A percentile compares a stretch with the other conserved stretches of the same genome.
These are phyloP conservation scores for Sinonovacula constricta DNA, from an alignment of 1,140 invertebrate genomes.

Conservation along the genomic window DNA sequence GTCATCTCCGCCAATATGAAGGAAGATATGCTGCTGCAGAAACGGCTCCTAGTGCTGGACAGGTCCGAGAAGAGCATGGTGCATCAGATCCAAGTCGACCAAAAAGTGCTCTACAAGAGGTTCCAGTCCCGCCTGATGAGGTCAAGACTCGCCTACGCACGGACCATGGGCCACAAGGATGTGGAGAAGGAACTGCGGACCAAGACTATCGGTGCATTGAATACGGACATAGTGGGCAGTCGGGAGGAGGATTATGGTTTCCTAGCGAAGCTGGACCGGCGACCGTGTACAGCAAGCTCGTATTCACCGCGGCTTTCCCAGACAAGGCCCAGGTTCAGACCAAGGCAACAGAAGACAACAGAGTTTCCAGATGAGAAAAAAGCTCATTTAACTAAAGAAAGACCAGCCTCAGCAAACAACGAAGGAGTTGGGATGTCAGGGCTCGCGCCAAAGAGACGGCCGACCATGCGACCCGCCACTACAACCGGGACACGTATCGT, in stretches of 20 bases:
- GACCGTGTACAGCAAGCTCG: conserved; percentile 28
- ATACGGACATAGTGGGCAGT: conserved; percentile 30
- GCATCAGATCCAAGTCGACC: conserved; percentile 47
- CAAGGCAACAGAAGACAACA: too few species aligned
- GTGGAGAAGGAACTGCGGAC: conserved; percentile 20
- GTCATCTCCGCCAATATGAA: conserved; percentile 47
- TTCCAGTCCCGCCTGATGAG: conserved; percentile 35
- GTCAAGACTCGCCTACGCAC: conserved; percentile 36
- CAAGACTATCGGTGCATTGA: conserved; percentile 28
- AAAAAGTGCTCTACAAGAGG: conserved; percentile 42
- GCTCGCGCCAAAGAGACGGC: too few species aligned
- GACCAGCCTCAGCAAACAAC: background rate
- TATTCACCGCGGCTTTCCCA: conserved; percentile 3
- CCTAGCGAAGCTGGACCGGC: conserved; percentile 41
- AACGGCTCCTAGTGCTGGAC: conserved; percentile 32
- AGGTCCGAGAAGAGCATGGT: conserved; percentile 38
- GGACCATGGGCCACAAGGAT: conserved; percentile 29
- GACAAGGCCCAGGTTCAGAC: background rate
- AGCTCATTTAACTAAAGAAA: background rate
- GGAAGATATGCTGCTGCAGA: conserved; percentile 42
- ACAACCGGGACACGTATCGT: background rate
- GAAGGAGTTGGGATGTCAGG: too few species aligned
- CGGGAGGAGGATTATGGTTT: conserved; percentile 45
- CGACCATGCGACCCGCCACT: background rate
- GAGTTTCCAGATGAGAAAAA: too few species aligned